A percentile compares a stretch with the other conserved stretches of the same genome.
Conservation (phyloP, 2,888 invertebrate species). For the Microplitis deprimator region DNA sequence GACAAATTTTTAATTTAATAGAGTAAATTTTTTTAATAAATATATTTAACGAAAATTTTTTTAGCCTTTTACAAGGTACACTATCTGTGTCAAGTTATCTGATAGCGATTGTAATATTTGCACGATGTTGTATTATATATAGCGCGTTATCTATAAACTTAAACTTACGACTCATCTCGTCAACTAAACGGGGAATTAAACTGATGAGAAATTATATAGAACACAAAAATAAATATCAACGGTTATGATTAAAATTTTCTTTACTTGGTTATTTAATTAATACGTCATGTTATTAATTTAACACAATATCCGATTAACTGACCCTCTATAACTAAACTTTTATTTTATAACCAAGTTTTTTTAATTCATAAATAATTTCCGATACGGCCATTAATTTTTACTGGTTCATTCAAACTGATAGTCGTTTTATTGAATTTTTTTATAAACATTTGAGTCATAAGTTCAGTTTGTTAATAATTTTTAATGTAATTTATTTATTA, state of each 20-base stretch:
- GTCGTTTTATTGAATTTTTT: neutral
- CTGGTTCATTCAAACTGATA: neutral
- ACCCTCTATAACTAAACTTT: too few relatives aligned
- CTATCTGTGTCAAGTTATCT: conserved; percentile 15
- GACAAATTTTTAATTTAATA: neutral
- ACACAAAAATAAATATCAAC: neutral
- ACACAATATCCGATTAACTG: too few relatives aligned
- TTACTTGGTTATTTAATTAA: neutral
- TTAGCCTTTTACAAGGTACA: neutral
- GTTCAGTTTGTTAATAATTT: neutral
- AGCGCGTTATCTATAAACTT: conserved; percentile 7
- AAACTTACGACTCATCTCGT: neutral
- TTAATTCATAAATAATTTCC: too few relatives aligned
- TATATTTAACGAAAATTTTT: neutral
- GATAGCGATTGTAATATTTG: conserved; percentile 4
- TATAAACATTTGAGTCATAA: neutral
- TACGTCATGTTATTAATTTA: neutral
- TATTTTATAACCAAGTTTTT: too few relatives aligned
- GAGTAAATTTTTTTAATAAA: neutral
- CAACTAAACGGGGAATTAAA: neutral
- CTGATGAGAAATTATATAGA: neutral
- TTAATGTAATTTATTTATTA: neutral
- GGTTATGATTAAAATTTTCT: neutral
- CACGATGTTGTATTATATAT: conserved; percentile 5
- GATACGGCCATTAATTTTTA: neutral